A percentile compares a stretch with the other conserved stretches of the same genome.
phyloP scores from a whole-genome alignment of 2,888 invertebrate species.

The Orthosia gothica region DNA sequence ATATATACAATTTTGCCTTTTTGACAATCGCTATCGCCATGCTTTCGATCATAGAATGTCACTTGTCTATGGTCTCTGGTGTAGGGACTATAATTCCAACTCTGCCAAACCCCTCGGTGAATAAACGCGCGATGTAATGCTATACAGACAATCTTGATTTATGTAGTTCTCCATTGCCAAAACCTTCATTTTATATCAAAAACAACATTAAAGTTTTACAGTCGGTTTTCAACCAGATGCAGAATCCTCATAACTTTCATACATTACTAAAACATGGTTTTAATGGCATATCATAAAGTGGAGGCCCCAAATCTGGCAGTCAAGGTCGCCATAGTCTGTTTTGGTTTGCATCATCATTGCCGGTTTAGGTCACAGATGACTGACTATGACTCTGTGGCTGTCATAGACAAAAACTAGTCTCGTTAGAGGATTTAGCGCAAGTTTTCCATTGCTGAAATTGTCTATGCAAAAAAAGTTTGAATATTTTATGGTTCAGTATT shows the following conservation, averaged over 20 bases:
- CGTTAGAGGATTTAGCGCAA: conserved; percentile 40
- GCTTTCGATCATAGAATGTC: too few relatives aligned
- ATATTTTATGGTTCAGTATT: conserved; percentile 41
- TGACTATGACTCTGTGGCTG: conserved; percentile 69
- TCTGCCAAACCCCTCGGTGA: too few relatives aligned
- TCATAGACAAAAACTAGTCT: conserved; percentile 47
- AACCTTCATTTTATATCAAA: conserved; percentile 16
- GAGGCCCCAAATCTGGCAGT: conserved; percentile 74
- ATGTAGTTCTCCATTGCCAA: conserved; percentile 35
- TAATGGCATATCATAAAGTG: conserved; percentile 69
- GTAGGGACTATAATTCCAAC: too few relatives aligned
- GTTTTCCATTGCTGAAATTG: conserved; percentile 33
- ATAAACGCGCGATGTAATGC: too few relatives aligned
- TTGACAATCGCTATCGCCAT: too few relatives aligned
- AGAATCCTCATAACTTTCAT: conserved; percentile 40
- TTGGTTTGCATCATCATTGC: conserved; percentile 80
- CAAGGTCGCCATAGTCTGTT: conserved; percentile 79
- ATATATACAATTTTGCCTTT: too few relatives aligned
- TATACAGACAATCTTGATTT: background rate
- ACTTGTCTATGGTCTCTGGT: too few relatives aligned
- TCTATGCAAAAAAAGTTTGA: conserved; percentile 28
- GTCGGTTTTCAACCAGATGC: conserved; percentile 50
- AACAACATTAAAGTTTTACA: conserved; percentile 51
- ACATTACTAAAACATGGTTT: conserved; percentile 53
- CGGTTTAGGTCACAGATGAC: conserved; percentile 77